A percentile compares a stretch with the other conserved stretches of the same genome.
These are phyloP conservation scores for Lepidurus apus DNA, from an alignment of 1,140 invertebrate genomes.

Conservation along the genomic window DNA sequence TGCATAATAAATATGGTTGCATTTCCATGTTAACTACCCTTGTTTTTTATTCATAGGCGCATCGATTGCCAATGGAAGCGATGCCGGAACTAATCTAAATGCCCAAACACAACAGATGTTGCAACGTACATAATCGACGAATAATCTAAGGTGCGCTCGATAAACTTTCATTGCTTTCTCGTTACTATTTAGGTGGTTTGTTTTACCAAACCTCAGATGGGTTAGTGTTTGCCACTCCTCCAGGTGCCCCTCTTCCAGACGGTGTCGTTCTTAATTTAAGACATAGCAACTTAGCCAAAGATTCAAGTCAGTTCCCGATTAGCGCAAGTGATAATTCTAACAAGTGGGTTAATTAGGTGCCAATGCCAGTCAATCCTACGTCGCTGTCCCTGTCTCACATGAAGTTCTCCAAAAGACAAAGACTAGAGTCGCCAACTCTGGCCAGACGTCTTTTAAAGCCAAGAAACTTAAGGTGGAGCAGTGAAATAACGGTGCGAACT, in stretches of 20 bases:
- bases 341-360: conserved; percentile 5
- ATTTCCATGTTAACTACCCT: neutral
- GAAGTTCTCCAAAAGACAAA: neutral
- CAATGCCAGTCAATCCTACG: conserved; percentile 3
- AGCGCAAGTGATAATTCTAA: neutral
- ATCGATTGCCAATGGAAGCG: neutral
- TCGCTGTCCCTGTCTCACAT: neutral
- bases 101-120: neutral
- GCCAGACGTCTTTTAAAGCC: conserved; percentile 2
- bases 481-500: neutral
- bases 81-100: neutral
- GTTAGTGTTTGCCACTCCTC: neutral
- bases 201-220: conserved; percentile 15
- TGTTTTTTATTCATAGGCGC: neutral
- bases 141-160: neutral
- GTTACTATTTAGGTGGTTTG: conserved; percentile 12
- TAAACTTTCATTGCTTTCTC: neutral
- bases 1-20: neutral
- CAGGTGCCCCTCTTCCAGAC: conserved; percentile 3
- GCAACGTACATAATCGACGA: neutral
- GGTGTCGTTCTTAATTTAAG: neutral
- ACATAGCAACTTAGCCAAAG: neutral
- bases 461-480: neutral
- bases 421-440: neutral
- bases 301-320: conserved; percentile 11